A percentile compares a stretch with the other conserved stretches of the same genome.
Conservation (phyloP, 2,113 vertebrate species). For the Meleagris gallopavo region DNA sequence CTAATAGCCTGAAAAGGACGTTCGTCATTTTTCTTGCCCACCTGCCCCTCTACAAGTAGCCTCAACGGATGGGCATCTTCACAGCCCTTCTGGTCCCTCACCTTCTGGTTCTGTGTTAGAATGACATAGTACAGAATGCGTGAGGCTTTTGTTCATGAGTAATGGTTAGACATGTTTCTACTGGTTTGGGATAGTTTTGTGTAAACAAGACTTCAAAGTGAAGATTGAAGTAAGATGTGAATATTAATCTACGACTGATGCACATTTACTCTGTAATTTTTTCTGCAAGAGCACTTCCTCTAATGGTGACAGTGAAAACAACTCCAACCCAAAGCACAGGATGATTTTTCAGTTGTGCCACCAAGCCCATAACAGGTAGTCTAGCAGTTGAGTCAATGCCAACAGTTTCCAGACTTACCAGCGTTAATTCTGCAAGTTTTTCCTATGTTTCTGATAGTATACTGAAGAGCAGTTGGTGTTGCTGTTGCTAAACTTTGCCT, state of each 20-base stretch:
- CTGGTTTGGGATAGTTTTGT: not conserved
- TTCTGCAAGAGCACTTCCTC: not conserved
- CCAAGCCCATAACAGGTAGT: not conserved
- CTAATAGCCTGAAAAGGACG: rapidly evolving
- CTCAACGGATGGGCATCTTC: not conserved
- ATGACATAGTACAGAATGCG: not conserved
- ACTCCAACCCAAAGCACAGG: not conserved
- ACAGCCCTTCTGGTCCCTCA: not conserved
- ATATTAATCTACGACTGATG: not conserved
- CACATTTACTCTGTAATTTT: not conserved
- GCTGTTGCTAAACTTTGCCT: not conserved
- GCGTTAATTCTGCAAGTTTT: not conserved
- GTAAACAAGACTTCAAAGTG: not conserved
- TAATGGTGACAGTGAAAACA: not conserved
- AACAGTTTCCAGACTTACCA: not conserved
- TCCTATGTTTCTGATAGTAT: not conserved
- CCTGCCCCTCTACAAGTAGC: not conserved
- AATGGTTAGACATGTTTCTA: not conserved
- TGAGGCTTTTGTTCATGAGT: not conserved
- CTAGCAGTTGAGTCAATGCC: not conserved
- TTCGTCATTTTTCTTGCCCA: rapidly evolving
- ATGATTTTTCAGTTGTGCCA: not conserved
- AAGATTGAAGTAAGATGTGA: not conserved
- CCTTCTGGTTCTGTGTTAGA: not conserved
- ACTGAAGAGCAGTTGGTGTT: not conserved